Evolutionary conservation across 2,113 vertebrate genomes (phyloP).

Genomic region (Ellobius talpinus): DNA sequence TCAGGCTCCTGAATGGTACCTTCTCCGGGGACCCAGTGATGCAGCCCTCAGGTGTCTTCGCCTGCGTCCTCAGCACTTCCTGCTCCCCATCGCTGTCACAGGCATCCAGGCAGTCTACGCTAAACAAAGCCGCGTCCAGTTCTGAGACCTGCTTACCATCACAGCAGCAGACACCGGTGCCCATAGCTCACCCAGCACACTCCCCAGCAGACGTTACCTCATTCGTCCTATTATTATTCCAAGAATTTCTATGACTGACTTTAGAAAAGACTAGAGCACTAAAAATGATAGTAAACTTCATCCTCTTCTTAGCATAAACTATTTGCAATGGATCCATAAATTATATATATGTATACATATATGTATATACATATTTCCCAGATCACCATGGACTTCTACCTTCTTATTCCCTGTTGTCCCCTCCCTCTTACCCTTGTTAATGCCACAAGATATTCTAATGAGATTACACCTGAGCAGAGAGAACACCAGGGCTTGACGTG

Average conservation of each 20-base stretch:
- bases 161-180: not conserved
- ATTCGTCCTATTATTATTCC: not conserved
- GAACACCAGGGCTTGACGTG: not conserved
- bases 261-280: not conserved
- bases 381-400: not conserved
- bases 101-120: rapidly evolving
- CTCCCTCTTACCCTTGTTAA: not conserved
- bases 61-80: rapidly evolving
- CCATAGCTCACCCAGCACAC: not conserved
- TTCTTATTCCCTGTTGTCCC: not conserved
- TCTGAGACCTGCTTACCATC: not conserved
- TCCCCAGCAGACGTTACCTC: not conserved
- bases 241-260: not conserved
- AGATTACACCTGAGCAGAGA: not conserved
- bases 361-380: not conserved
- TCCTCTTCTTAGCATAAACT: not conserved
- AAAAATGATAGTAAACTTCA: not conserved
- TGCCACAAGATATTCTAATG: not conserved
- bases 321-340: not conserved
- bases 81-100: rapidly evolving
- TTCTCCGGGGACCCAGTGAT: not conserved
- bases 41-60: not conserved
- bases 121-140: not conserved
- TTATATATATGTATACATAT: not conserved
- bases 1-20: not conserved